Evolutionary conservation across 2,888 invertebrate genomes (phyloP), one percentile per base, ranked within the genome.

Genomic region (Camptogramma bilineatum): DNA sequence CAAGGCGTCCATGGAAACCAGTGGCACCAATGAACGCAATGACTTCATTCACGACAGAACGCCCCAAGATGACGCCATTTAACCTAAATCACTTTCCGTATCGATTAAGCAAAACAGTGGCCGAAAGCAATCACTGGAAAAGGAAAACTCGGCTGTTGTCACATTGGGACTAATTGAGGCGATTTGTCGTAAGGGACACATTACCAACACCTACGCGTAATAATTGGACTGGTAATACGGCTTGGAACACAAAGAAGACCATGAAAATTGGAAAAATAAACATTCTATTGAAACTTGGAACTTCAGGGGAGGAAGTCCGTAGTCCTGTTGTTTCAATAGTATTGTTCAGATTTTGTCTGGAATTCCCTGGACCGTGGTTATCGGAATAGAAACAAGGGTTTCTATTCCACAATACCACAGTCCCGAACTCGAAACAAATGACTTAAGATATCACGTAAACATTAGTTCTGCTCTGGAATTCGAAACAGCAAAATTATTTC

Each of bases 141-240:
- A 62, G 62, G 68, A 61, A 69, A 64, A 64, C 67, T 48, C 59
- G 62, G 64, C 57, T 55, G 66, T 71, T 69, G 66, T 66, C 69
- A 61, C 67, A 68, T 62, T 60, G 64, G 50, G 62, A 62, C 54
- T 68, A 68, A 71, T 70, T 68, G 57, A 60, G 28, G 28, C 54
- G 19, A 69, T 70, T 67, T 64, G 66, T 61, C 64, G 54, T 51
- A 21, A 59, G 19, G 48, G 59, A 48, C 34, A 28, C 56, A 64
- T 66, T 58, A 52, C 16, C 44, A 44, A 44, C 44, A 44, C 44
- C 44, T 17, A 44, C 44, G 39, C 39, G 44, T 4, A 44, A 44
- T 44, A 17, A 44, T 44, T 44, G 44, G 16, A 4, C 17, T 13
- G 13, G 17, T 17, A 16, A 16, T 44, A 13, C 16, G 42, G 10